Percentiles rank a stretch among this genome's conserved stretches.
These are phyloP conservation scores for Dynastes hyllus DNA, from an alignment of 2,888 invertebrate species.

Conservation along the genomic window DNA sequence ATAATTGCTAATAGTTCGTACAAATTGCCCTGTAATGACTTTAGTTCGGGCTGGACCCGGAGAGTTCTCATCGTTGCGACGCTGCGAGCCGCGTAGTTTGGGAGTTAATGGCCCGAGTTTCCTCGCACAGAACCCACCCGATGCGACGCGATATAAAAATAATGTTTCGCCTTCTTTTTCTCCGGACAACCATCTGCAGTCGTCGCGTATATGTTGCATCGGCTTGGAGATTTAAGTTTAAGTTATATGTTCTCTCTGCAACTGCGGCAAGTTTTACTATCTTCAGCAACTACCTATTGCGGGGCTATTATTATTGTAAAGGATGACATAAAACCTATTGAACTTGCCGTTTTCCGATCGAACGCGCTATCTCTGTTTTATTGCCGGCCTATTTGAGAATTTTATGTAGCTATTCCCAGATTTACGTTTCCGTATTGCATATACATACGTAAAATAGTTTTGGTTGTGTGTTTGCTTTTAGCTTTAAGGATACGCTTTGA, in stretches of 20 bases:
- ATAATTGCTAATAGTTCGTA: constrained; percentile 62
- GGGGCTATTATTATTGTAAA: no score
- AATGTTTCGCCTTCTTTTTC: background rate
- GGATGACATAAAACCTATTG: background rate
- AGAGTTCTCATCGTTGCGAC: background rate
- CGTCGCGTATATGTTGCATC: background rate
- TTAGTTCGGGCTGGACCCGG: constrained; percentile 57
- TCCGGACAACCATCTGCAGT: background rate
- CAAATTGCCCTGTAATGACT: constrained; percentile 63
- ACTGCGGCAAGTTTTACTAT: no score
- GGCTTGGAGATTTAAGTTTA: no score
- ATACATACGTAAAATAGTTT: no score
- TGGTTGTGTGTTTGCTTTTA: no score
- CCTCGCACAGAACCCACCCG: background rate
- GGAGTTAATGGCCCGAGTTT: constrained; percentile 18
- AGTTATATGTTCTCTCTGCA: no score
- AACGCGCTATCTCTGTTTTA: no score
- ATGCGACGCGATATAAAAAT: constrained; percentile 28
- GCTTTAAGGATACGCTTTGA: no score
- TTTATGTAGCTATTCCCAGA: no score
- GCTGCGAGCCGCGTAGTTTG: background rate
- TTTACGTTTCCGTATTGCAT: no score
- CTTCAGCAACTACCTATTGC: no score
- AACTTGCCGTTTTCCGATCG: background rate
- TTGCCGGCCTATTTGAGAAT: no score